Evolutionary conservation across 2,113 vertebrate genomes (phyloP).

Genomic region (Mastomys natalensis): DNA sequence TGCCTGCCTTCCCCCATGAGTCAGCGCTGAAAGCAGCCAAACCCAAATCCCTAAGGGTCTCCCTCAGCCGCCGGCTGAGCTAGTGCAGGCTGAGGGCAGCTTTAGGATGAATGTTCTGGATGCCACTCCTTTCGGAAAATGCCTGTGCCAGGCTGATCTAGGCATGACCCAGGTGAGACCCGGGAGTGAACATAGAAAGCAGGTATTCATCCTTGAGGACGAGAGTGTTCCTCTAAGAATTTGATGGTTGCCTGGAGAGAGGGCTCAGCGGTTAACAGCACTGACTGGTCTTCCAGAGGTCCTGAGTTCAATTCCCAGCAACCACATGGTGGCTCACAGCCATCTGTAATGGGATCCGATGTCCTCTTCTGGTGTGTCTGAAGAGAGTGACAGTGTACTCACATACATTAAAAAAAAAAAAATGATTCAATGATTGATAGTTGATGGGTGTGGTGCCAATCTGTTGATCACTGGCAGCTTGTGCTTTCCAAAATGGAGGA

Average conservation of each 20-base stretch:
- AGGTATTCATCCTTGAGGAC: background rate
- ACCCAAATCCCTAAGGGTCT: background rate
- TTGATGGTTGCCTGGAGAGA: accelerated
- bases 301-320: too few relatives aligned
- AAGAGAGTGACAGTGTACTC: background rate
- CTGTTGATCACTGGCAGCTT: background rate
- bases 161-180: background rate
- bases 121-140: background rate
- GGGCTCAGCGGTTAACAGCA: too few relatives aligned
- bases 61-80: background rate
- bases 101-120: background rate
- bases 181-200: background rate
- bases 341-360: too few relatives aligned
- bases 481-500: accelerated
- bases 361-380: too few relatives aligned
- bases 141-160: background rate
- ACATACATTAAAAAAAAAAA: too few relatives aligned
- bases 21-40: background rate
- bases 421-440: too few relatives aligned
- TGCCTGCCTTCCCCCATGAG: too few relatives aligned
- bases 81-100: background rate
- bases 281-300: too few relatives aligned
- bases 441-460: too few relatives aligned
- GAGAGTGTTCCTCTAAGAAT: background rate
- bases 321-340: too few relatives aligned